phyloP scores from a whole-genome alignment of 2,797 vertebrate species.

The Trematomus bernacchii region DNA sequence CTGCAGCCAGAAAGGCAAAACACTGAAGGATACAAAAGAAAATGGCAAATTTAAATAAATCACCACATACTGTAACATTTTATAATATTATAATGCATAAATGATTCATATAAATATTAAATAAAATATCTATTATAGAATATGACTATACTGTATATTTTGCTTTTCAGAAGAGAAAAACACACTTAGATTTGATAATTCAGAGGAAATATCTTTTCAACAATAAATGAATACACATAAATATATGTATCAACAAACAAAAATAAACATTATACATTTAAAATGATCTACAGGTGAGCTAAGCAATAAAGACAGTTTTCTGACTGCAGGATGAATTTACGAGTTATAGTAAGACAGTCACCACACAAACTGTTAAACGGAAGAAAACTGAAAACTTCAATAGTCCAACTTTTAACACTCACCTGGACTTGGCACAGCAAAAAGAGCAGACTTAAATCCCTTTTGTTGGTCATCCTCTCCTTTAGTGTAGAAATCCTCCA shows the following conservation, averaged over 20 bases:
- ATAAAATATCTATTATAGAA: not conserved
- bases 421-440: conserved; percentile 53
- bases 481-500: not conserved
- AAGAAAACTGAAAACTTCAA: not conserved
- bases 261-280: not conserved
- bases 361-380: not conserved
- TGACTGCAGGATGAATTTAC: not conserved
- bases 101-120: not conserved
- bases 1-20: conserved; percentile 23
- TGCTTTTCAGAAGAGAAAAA: not conserved
- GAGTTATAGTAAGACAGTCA: not conserved
- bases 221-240: not conserved
- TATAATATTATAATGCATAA: not conserved
- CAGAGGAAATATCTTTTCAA: not conserved
- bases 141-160: not conserved
- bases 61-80: not conserved
- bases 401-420: conserved; percentile 18
- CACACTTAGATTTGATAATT: not conserved
- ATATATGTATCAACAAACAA: not conserved
- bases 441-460: conserved; percentile 6
- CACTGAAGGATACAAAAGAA: conserved; percentile 32
- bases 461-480: conserved; percentile 7
- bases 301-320: not conserved
- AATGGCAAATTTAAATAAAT: not conserved
- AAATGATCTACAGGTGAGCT: not conserved